A percentile compares a stretch with the other conserved stretches of the same genome.
phyloP scores from a whole-genome alignment of 2,888 invertebrate genomes.

The Punctoribates punctum region DNA sequence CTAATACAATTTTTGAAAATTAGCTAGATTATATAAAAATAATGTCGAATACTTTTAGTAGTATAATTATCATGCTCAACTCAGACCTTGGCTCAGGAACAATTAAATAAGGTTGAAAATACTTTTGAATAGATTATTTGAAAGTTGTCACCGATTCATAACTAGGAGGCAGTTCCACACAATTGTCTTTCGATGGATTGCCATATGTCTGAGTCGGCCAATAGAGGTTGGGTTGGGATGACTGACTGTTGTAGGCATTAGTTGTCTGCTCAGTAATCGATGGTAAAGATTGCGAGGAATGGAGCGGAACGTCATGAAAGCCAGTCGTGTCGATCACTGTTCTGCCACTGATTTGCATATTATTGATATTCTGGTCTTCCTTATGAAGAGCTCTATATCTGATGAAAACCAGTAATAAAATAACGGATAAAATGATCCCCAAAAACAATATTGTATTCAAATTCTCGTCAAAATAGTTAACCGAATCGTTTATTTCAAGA shows the following conservation, averaged over 20 bases:
- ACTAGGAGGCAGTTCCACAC: conserved; percentile 9
- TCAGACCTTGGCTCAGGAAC: too few relatives aligned
- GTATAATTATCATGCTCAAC: too few relatives aligned
- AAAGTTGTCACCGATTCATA: conserved; percentile 17
- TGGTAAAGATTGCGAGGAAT: conserved; percentile 11
- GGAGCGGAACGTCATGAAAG: conserved; percentile 11
- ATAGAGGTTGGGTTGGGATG: neutral
- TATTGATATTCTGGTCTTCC: neutral
- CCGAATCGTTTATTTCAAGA: too few relatives aligned
- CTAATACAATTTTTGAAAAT: neutral
- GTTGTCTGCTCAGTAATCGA: neutral
- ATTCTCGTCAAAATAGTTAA: too few relatives aligned
- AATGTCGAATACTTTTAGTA: too few relatives aligned
- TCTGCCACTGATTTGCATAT: neutral
- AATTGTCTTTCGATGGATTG: neutral
- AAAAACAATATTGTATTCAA: neutral
- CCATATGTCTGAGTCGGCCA: neutral
- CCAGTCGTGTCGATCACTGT: conserved; percentile 22
- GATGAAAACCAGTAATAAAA: neutral
- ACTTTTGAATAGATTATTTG: neutral
- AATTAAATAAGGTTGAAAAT: too few relatives aligned
- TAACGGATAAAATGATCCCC: neutral
- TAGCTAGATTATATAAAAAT: too few relatives aligned
- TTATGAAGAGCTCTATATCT: neutral
- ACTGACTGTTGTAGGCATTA: neutral